A percentile compares a stretch with the other conserved stretches of the same genome.
These are phyloP conservation scores for Drosophila carrolli DNA, from an alignment of 1,140 invertebrate species.

Conservation along the genomic window DNA sequence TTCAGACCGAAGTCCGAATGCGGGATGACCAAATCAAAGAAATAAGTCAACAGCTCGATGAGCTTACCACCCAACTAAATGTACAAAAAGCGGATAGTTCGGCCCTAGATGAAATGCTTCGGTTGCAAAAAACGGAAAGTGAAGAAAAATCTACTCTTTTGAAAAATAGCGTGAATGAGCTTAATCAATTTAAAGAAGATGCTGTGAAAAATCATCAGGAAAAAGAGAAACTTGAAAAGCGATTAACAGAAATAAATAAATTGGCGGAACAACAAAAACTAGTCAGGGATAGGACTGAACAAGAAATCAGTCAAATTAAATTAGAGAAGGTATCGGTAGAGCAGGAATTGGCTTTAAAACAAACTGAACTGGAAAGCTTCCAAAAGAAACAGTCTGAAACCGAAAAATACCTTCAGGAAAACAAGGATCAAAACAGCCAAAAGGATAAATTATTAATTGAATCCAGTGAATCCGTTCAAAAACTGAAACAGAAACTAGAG, in stretches of 20 bases:
- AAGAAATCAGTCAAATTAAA: slow-evolving; percentile 8
- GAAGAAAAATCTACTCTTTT: slow-evolving; percentile 30
- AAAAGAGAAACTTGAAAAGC: slow-evolving; percentile 6
- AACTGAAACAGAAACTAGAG: slow-evolving; percentile 40
- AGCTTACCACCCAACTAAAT: slow-evolving; percentile 79
- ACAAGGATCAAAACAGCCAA: slow-evolving; percentile 3
- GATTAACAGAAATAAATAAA: slow-evolving; percentile 11
- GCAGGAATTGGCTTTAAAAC: slow-evolving; percentile 19
- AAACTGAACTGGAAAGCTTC: slow-evolving; percentile 11
- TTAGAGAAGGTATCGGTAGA: slow-evolving; percentile 1
- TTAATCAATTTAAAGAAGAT: slow-evolving; percentile 15
- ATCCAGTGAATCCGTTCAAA: slow-evolving; percentile 2
- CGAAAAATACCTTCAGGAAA: slow-evolving; percentile 1
- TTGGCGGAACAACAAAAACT: slow-evolving; percentile 13
- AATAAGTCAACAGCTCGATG: slow-evolving; percentile 57
- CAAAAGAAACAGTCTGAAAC: slow-evolving; percentile 17
- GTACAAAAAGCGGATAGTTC: slow-evolving; percentile 76
- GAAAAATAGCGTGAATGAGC: slow-evolving; percentile 20
- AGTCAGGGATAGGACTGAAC: slow-evolving; percentile 10
- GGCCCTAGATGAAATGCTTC: slow-evolving; percentile 79
- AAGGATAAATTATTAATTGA: slow-evolving; percentile 9
- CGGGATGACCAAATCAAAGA: slow-evolving; percentile 68
- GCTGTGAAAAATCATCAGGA: slow-evolving; percentile 76
- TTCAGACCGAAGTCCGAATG: slow-evolving; percentile 65
- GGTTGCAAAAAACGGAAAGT: slow-evolving; percentile 38